Conservation (phyloP, 2,888 invertebrate species). For the Ennomos quercinarius region DNA sequence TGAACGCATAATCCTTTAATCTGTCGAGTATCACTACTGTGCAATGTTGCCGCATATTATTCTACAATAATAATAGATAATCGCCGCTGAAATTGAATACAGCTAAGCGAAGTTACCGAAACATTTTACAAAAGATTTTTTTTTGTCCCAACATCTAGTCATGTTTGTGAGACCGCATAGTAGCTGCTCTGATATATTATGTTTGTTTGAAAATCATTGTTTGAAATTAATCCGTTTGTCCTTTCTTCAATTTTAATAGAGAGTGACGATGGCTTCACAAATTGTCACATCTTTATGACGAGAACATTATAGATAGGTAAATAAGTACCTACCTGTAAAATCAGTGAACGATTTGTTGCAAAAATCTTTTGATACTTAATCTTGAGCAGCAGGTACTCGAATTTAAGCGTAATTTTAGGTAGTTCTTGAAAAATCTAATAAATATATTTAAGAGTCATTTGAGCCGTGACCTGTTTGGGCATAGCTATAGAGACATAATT, state of each 20-base stretch:
- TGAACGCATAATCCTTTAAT: slow-evolving; percentile 75
- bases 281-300: background rate
- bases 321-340: background rate
- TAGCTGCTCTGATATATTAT: slow-evolving; percentile 51
- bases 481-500: slow-evolving; percentile 65
- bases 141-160: slow-evolving; percentile 72
- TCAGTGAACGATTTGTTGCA: background rate
- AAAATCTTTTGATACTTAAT: background rate
- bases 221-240: slow-evolving; percentile 76
- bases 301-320: too few species aligned
- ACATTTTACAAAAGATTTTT: slow-evolving; percentile 71
- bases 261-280: slow-evolving; percentile 30
- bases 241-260: slow-evolving; percentile 43
- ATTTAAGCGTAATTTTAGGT: slow-evolving; percentile 20
- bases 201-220: slow-evolving; percentile 62
- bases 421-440: slow-evolving; percentile 43
- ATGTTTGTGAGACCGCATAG: slow-evolving; percentile 73
- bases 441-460: slow-evolving; percentile 49
- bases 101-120: slow-evolving; percentile 48
- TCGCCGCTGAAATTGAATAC: slow-evolving; percentile 69
- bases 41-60: slow-evolving; percentile 57
- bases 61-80: slow-evolving; percentile 63
- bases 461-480: slow-evolving; percentile 63
- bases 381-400: slow-evolving; percentile 4
- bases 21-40: slow-evolving; percentile 71